Conservation (phyloP, 2,797 vertebrate species). For the Manis crassicaudata region DNA sequence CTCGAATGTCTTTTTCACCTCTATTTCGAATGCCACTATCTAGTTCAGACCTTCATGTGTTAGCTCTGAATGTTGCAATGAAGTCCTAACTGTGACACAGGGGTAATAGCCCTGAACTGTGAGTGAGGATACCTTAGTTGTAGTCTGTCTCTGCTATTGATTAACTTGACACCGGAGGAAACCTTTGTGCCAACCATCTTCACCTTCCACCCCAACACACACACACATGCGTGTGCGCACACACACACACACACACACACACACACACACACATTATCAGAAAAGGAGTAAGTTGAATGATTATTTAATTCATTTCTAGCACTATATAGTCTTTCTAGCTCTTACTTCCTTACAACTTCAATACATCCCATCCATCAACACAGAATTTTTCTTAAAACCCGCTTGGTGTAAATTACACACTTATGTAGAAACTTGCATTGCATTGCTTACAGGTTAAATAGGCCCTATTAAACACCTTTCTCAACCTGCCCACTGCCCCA, state of each 20-base stretch:
- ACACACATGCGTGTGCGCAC: background rate
- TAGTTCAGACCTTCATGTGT: background rate
- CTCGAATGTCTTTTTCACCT: constrained; percentile 1
- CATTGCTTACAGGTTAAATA: background rate
- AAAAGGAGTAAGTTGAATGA: background rate
- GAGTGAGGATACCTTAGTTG: background rate
- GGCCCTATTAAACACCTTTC: background rate
- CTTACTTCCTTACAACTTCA: background rate
- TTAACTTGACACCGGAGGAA: constrained; percentile 7
- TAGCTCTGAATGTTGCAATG: background rate
- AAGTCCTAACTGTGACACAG: background rate
- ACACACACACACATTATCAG: background rate
- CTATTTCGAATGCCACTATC: constrained; percentile 6
- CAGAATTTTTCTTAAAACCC: background rate
- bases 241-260: background rate
- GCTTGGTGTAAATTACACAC: background rate
- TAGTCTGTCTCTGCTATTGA: background rate
- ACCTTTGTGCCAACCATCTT: background rate
- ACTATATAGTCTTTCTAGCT: background rate
- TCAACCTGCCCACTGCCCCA: background rate
- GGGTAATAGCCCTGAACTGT: background rate
- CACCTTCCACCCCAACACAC: background rate
- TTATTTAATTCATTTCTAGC: background rate
- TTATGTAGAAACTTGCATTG: background rate
- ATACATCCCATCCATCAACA: background rate